Base-by-base conservation (phyloP, 2,797 vertebrate genomes). In the Hyperoplus lanceolatus region DNA sequence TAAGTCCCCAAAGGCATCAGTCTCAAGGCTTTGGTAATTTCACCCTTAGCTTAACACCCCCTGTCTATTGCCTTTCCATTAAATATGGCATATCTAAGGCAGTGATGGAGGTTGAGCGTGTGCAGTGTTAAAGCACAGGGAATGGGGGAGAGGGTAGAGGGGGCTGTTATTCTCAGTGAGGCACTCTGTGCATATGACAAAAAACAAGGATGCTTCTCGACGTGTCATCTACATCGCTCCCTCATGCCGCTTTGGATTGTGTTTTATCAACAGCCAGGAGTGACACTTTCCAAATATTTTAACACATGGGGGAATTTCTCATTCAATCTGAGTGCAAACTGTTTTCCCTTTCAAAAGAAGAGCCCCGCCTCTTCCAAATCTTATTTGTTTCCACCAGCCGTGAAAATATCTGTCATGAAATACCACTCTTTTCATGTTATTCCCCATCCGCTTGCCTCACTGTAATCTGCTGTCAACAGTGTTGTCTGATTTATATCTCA, bases 1-100 rank as follows among this genome's bases (percentile, higher is more conserved):
- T 53, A 89, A 94, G 94, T 96, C 97, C 97, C 29, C 98, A 94
- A 92, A 95, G 95, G 96, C 96, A 94, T 88, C 92, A 83, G 92
- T 90, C 93, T 95, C 97, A 96, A 97, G 95, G 96, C 96, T 95
- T 74, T 93, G 95, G 94, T 97, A 96, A 97, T 96, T 97, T 95
- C 95, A 87, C 78, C 95, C 94, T 94, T 91, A 94, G 95, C 94
- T 95, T 96, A 95, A 96, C 95, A 94, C 95, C 91, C 94, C 91
- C 72, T 92, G 94, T 94, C 88, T 39, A 94, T 92, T 94, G 94
- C 91, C 92, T 92, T 84, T 96, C 96, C 96, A 95, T 97, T 97
- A 96, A 96, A 95, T 94, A 93, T 94, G 94, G 93, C 93, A 94
- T 65, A 75, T 87, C 68, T 51, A 90, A 96, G 95, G 93, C 94